A percentile compares a stretch with the other conserved stretches of the same genome.
Evolutionary conservation across 2,113 vertebrate species (phyloP).

Genomic region (Ophiodon elongatus): DNA sequence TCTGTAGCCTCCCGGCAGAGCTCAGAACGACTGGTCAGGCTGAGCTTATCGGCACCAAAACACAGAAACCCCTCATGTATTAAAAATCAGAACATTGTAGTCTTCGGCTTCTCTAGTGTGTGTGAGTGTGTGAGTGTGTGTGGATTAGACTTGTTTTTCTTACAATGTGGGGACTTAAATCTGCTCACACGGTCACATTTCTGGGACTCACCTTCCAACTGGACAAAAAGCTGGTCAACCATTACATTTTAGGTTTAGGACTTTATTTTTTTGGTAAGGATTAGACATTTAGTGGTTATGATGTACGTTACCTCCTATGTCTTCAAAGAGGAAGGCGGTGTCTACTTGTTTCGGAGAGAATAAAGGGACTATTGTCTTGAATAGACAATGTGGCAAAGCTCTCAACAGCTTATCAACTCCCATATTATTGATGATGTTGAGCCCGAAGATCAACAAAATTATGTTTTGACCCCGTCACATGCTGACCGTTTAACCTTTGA

Average conservation of each 20-base stretch:
- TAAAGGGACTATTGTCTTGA: neutral
- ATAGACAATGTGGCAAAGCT: neutral
- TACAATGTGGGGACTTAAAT: conserved; percentile 27
- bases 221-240: neutral
- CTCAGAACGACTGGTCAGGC: conserved; percentile 47
- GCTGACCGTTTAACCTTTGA: neutral
- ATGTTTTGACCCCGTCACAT: neutral
- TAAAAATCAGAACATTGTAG: conserved; percentile 35
- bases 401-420: neutral
- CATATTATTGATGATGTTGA: neutral
- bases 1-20: conserved; percentile 70
- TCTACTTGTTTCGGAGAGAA: neutral
- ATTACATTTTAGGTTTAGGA: neutral
- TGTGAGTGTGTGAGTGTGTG: conserved; percentile 10
- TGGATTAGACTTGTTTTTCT: conserved; percentile 2
- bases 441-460: neutral
- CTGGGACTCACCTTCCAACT: neutral
- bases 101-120: conserved; percentile 14
- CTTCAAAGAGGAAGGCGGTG: neutral
- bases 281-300: neutral
- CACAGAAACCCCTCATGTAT: conserved; percentile 45
- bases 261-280: neutral
- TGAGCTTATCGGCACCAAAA: conserved; percentile 44
- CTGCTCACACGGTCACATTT: conserved; percentile 9
- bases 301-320: neutral